Base-by-base conservation (phyloP, 2,113 vertebrate species). In the Pachyramphus minor region DNA sequence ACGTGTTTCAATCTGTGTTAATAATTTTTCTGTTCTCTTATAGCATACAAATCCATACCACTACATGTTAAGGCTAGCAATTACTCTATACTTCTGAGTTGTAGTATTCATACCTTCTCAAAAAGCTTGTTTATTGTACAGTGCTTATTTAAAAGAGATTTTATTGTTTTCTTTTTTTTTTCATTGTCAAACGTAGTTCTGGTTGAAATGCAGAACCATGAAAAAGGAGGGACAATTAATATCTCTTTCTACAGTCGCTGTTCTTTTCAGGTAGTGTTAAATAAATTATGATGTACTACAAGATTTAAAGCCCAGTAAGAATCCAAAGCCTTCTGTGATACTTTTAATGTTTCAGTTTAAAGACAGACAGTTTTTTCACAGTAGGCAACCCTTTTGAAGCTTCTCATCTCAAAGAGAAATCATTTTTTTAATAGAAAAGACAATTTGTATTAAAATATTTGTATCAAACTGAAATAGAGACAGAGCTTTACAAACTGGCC, bases 261-360 rank as follows among this genome's bases (percentile, higher is more conserved):
- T 33, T 89, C n/a, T 92, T 92, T 80, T 80, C 63, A 75, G 86
- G 37, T 52, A 45, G 2, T 52, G 19, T 63, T 95, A 95, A 92
- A 94, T 83, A 89, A 93, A 87, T 87, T 7, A 69, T 62, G 8
- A 69, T 42, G 37, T 53, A 55, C 35, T 87, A 39, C 10, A 78
- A 91, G 86, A 55, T 86, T 97, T 91, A 95, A 95, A 92, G 62
- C 62, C 49, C 60, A 85, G 74, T 33, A 87, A 89, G 80, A 80
- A 83, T 90, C 69, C 55, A 77, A 93, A 93, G 44, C 22, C 37
- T 89, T 93, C 63, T n/a, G 22, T 44, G 41, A 14, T n/a, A 64
- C 52, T 89, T 41, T 56, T 62, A 69, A 87, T 64, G 44, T 23
- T 85, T 8, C 31, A 80, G n/a, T 96, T 96, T 93, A 95, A 96